Conservation (phyloP, 2,113 vertebrate species). For the Polyodon spathula region DNA sequence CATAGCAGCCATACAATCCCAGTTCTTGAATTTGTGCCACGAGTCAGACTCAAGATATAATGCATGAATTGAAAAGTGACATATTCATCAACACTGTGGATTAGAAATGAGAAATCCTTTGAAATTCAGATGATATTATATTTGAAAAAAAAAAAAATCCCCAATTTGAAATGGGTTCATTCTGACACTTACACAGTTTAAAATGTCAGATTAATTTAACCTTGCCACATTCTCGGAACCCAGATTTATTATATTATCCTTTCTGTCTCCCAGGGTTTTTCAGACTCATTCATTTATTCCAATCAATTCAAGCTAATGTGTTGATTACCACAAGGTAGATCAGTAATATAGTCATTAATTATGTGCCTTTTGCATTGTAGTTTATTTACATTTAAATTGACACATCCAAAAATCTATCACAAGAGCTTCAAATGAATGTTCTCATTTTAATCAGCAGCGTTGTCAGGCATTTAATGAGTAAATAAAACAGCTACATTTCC, state of each 20-base stretch:
- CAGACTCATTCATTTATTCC: neutral
- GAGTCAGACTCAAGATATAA: too few relatives aligned
- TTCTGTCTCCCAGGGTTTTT: neutral
- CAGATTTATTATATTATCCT: neutral
- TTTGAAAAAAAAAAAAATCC: too few relatives aligned
- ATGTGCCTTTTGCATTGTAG: neutral
- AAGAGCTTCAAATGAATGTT: neutral
- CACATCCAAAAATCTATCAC: neutral
- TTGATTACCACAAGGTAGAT: constrained; percentile 2
- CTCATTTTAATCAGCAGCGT: neutral
- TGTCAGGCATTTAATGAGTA: neutral
- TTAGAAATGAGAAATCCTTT: too few relatives aligned
- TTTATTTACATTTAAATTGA: neutral
- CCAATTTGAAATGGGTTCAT: too few relatives aligned
- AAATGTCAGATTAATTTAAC: neutral
- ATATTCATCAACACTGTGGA: too few relatives aligned
- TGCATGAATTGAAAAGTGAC: too few relatives aligned
- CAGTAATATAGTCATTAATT: neutral
- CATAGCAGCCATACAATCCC: too few relatives aligned
- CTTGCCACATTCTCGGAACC: neutral
- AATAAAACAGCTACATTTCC: neutral
- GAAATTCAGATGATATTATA: too few relatives aligned
- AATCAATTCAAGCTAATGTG: constrained; percentile 1
- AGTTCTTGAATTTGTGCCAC: too few relatives aligned
- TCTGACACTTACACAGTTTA: too few relatives aligned